Evolutionary conservation across 2,113 vertebrate species (phyloP).

Genomic region (Pedetes capensis): DNA sequence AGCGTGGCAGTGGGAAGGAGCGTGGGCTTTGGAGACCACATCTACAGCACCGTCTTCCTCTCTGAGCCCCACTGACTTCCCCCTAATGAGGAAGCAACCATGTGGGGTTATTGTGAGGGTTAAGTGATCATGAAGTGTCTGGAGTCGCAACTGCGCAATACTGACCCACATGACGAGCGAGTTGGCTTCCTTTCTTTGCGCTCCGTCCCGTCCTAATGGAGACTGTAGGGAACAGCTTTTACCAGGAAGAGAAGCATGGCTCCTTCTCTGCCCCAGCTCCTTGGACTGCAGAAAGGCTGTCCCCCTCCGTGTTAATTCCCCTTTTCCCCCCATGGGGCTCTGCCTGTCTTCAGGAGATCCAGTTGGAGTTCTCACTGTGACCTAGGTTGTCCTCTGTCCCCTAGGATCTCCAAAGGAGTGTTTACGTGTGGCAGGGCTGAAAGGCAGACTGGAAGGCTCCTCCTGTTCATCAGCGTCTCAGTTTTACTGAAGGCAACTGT

Average conservation of each 20-base stretch:
- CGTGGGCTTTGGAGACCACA: neutral
- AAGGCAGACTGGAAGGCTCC: too few species aligned
- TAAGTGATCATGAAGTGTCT: neutral
- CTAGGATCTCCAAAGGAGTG: too few species aligned
- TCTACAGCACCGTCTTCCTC: neutral
- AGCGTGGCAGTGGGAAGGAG: neutral
- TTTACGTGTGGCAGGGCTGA: too few species aligned
- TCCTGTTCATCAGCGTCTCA: neutral
- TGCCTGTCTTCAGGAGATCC: neutral
- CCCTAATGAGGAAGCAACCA: neutral
- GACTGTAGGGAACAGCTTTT: too few species aligned
- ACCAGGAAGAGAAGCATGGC: too few species aligned
- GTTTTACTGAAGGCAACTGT: neutral
- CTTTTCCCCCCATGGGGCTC: too few species aligned
- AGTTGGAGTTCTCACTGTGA: too few species aligned
- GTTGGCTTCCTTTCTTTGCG: too few species aligned
- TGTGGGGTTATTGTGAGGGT: neutral
- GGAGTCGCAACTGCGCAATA: fast-evolving
- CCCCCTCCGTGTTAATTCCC: neutral
- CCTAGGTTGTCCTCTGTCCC: too few species aligned
- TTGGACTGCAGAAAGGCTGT: neutral
- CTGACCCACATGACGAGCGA: fast-evolving
- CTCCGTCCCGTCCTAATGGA: too few species aligned
- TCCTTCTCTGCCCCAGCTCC: too few species aligned
- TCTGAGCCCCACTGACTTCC: neutral